Evolutionary conservation across 2,113 vertebrate genomes (phyloP).

Genomic region (Psophia crepitans): DNA sequence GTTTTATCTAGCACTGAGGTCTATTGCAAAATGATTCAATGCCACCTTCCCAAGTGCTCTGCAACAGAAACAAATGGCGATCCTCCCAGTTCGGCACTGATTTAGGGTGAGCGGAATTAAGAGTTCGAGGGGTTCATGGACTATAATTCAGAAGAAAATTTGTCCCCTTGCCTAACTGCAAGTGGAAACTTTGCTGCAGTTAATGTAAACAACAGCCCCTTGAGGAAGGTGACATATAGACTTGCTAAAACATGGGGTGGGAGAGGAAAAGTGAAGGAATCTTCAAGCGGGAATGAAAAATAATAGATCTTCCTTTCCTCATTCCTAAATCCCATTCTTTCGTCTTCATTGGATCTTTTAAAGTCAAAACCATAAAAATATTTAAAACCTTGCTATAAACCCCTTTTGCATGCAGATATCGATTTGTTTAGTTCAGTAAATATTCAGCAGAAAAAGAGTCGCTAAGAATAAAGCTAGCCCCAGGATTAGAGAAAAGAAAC

Average conservation of each 20-base stretch:
- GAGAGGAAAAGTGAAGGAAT: not conserved
- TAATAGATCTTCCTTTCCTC: not conserved
- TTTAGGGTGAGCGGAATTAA: not conserved
- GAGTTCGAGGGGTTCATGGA: not conserved
- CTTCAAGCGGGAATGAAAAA: not conserved
- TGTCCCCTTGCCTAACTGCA: not conserved
- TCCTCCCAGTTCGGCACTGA: not conserved
- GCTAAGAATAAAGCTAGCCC: not conserved
- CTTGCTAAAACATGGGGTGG: accelerated
- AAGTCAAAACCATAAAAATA: not conserved
- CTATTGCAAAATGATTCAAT: not conserved
- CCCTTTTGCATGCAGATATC: not conserved
- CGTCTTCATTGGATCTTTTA: not conserved
- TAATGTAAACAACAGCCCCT: not conserved
- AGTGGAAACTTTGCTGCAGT: not conserved
- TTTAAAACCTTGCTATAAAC: not conserved
- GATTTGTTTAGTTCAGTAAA: not conserved
- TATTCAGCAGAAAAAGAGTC: not conserved
- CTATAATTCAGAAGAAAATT: not conserved
- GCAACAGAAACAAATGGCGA: not conserved
- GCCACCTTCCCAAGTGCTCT: not conserved
- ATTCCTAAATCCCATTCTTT: not conserved
- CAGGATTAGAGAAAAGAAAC: not conserved
- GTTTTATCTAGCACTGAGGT: not conserved
- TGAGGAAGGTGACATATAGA: not conserved